Percentiles rank a stretch among this genome's conserved stretches.
Evolutionary conservation across 2,888 invertebrate species (phyloP).

Genomic region (Hyalella azteca): DNA sequence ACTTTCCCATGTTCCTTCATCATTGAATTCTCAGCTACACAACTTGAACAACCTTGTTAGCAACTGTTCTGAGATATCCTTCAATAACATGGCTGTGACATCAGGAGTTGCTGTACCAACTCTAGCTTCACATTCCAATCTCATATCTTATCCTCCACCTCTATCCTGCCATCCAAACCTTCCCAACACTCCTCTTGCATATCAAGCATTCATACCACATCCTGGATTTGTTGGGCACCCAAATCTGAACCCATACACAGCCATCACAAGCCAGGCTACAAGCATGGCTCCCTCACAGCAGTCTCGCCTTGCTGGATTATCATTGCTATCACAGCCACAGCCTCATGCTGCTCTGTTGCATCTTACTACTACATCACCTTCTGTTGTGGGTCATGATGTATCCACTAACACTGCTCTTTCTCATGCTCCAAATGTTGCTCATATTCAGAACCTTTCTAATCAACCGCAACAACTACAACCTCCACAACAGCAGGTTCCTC

Average conservation of each 20-base stretch:
- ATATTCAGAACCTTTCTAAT: background rate
- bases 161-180: constrained; percentile 15
- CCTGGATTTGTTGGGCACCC: constrained; percentile 32
- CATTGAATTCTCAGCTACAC: constrained; percentile 14
- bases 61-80: constrained; percentile 5
- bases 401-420: constrained; percentile 1
- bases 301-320: constrained; percentile 18
- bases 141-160: constrained; percentile 19
- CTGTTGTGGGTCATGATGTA: background rate
- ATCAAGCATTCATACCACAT: constrained; percentile 23
- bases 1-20: constrained; percentile 1
- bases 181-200: constrained; percentile 14
- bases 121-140: constrained; percentile 16
- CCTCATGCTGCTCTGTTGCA: background rate
- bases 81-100: constrained; percentile 18
- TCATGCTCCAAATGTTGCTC: background rate
- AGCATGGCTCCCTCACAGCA: constrained; percentile 28
- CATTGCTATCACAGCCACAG: background rate
- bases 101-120: constrained; percentile 24
- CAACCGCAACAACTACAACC: background rate
- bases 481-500: constrained; percentile 63
- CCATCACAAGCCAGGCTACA: constrained; percentile 15
- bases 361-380: background rate
- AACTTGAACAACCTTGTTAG: constrained; percentile 22
- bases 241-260: constrained; percentile 19